Evolutionary conservation across 2,797 vertebrate species (phyloP).

Genomic region (Falco columbarius): DNA sequence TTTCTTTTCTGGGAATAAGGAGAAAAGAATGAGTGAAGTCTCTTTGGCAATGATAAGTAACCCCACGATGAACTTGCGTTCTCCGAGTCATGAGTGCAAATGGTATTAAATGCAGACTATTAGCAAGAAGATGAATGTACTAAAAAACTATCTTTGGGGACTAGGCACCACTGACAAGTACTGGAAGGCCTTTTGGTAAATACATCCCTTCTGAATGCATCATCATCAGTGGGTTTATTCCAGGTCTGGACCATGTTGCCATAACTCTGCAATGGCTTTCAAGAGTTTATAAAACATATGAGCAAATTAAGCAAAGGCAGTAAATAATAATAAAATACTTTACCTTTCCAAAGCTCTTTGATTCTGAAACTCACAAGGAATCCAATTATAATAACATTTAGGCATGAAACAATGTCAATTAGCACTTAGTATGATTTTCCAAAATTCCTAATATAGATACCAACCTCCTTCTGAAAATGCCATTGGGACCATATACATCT

Average conservation of each 20-base stretch:
- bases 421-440: neutral
- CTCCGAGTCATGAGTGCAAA: neutral
- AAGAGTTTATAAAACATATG: conserved; percentile 7
- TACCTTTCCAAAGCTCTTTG: neutral
- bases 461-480: neutral
- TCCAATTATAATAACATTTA: neutral
- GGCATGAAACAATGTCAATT: neutral
- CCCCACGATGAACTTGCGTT: neutral
- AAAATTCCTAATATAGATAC: neutral
- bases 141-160: neutral
- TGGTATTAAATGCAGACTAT: neutral
- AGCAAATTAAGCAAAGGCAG: neutral
- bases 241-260: neutral
- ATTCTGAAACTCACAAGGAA: neutral
- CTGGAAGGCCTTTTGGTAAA: neutral
- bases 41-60: neutral
- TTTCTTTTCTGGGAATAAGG: neutral
- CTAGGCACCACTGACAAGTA: neutral
- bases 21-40: neutral
- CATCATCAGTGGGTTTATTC: neutral
- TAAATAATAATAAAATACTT: conserved; percentile 37
- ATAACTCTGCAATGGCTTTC: neutral
- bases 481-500: neutral
- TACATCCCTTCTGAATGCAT: neutral
- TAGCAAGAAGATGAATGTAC: neutral